Base-by-base conservation (phyloP, 2,113 vertebrate genomes). In the Hippocampus zosterae region DNA sequence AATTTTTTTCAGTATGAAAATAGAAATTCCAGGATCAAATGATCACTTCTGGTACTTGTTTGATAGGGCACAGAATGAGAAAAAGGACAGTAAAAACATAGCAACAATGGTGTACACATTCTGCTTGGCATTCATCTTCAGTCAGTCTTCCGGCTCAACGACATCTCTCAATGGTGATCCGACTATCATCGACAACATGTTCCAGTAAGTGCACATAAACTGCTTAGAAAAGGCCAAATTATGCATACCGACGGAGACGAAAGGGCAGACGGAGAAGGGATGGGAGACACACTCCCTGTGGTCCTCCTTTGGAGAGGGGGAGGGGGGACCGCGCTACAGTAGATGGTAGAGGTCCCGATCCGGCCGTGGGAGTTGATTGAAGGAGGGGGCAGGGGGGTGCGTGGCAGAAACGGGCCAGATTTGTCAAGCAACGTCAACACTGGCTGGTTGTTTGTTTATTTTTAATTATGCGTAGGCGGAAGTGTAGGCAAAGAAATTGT, bases 321-420 rank as follows among this genome's bases (percentile, higher is more conserved):
- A 76, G 81, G 76, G 50, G 52, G 75, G 77, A 78, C 79, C 73
- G 41, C 48, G 74, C 79, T 77, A 8, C 21, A 53, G 3, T n/a
- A 21, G 75, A 79, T 76, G 78, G 69, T 78, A 80, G 73, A 80
- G 76, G 78, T 75, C 78, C 62, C 50, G 69, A 79, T 66, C 75
- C 68, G 82, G 78, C 48, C 75, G 84, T 90, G 85, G 87, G 85
- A 86, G 85, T 80, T 71, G 70, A 74, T 77, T 83, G 74, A 83
- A 37, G 33, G 65, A 29, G 53, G 10, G 76, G 33, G 65, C 3
- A n/a, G 10, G 76, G 67, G 65, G 33, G 68, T 62, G n/a, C 56
- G 72, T 74, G 76, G 71, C 71, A 84, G 41, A 56, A 21, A 60
- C 77, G 79, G 69, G 70, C 67, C 16, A 65, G 65, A 70, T 70